Base-by-base conservation (phyloP, 2,888 invertebrate genomes). In the Melipona bicolor region DNA sequence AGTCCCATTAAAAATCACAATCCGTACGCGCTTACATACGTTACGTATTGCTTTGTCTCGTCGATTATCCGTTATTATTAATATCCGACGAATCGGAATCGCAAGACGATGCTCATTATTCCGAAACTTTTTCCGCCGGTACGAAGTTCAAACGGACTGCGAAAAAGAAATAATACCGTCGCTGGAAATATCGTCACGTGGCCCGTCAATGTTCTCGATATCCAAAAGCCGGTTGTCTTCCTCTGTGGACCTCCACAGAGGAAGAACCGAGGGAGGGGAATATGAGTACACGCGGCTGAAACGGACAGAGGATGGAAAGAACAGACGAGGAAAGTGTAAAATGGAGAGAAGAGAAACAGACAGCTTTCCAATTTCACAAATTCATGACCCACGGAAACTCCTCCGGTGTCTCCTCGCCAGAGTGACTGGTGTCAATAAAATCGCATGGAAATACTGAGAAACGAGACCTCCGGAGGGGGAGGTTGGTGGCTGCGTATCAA, bases 361-460 rank as follows among this genome's bases (percentile, higher is more conserved):
- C 90, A 88, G 88, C 69, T 91, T 88, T 91, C 90, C 89, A 89
- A 89, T 90, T 89, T 90, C 87, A 84, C 75, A 87, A 85, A 90
- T 89, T 87, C 89, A 86, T 88, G 85, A 81, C 75, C 83, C 78
- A 67, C 70, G 75, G 84, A 87, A 81, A 80, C 72, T 70, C 64
- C 59, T 52, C 64, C 67, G 73, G 56, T 62, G 79, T 81, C 84
- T 77, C 77, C n/a, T 65, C 75, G 67, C 6, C 64, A 62, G 83
- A 83, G 81, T 83, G 83, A 88, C 84, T 84, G 86, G 82, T 88
- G 88, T 91, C 91, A 84, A 91, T 91, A 90, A 89, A 91, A 89
- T 76, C 49, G 64, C 79, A 84, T 85, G 78, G 81, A 70, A 73
- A 85, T 79, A 68, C 74, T 17, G 65, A 68, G 83, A 54, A 73